Evolutionary conservation across 1,140 invertebrate genomes (phyloP).

Genomic region (Nasonia longicornis): DNA sequence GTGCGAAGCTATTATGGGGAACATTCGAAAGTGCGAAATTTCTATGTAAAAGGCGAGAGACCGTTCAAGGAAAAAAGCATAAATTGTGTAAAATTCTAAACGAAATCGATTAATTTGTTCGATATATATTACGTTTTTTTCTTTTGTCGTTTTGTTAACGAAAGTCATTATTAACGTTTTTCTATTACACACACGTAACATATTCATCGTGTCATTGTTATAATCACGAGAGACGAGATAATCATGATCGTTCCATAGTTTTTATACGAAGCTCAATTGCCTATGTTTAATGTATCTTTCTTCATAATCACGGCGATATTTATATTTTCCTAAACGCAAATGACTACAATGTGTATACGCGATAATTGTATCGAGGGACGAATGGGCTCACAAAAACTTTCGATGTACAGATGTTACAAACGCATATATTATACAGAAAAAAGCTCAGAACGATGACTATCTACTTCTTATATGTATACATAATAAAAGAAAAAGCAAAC

Average conservation of each 20-base stretch:
- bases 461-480: neutral
- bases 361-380: constrained; percentile 48
- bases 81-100: constrained; percentile 12
- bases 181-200: neutral
- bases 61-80: constrained; percentile 44
- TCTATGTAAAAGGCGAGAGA: neutral
- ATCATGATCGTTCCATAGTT: constrained; percentile 12
- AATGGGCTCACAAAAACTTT: constrained; percentile 1
- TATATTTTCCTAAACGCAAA: constrained; percentile 32
- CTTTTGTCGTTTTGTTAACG: neutral
- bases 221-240: neutral
- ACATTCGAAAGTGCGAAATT: neutral
- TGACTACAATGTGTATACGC: constrained; percentile 59
- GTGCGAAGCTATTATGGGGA: constrained; percentile 34
- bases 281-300: constrained; percentile 3
- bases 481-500: neutral
- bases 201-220: constrained; percentile 15
- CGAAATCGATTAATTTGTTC: constrained; percentile 23
- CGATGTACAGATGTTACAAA: constrained; percentile 9
- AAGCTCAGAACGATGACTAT: neutral
- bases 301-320: constrained; percentile 19
- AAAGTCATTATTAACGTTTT: constrained; percentile 22
- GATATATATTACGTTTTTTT: neutral
- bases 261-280: constrained; percentile 6
- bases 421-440: constrained; percentile 2